Conservation (phyloP, 2,888 invertebrate species). For the Thereva unica region DNA sequence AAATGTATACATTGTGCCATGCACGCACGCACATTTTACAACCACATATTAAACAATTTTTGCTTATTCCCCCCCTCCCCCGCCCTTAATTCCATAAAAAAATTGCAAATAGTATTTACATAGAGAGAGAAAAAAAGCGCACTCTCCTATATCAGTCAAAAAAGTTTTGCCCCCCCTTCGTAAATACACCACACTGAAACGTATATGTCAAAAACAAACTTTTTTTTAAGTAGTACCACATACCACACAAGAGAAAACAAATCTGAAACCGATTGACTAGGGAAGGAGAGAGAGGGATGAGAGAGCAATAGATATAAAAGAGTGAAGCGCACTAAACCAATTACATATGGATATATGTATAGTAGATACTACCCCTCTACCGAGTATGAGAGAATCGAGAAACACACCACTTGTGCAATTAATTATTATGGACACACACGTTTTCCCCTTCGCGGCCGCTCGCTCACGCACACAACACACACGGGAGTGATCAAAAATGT, state of each 20-base stretch:
- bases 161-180: constrained; percentile 22
- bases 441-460: neutral
- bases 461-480: neutral
- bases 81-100: no score
- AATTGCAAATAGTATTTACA: no score
- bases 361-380: neutral
- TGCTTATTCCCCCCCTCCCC: neutral
- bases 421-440: neutral
- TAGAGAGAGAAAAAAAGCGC: no score
- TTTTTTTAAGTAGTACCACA: no score
- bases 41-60: constrained; percentile 13
- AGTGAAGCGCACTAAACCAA: neutral
- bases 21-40: constrained; percentile 24
- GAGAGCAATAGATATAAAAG: constrained; percentile 8
- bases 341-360: neutral
- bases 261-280: constrained; percentile 26
- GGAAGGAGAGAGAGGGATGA: constrained; percentile 8
- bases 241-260: constrained; percentile 12
- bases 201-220: constrained; percentile 28
- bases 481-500: neutral
- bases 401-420: constrained; percentile 16
- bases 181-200: constrained; percentile 11
- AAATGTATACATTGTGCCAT: constrained; percentile 10
- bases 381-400: no score
- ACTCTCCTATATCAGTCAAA: neutral